Conservation (phyloP, 2,888 invertebrate genomes). For the Spisula solida region DNA sequence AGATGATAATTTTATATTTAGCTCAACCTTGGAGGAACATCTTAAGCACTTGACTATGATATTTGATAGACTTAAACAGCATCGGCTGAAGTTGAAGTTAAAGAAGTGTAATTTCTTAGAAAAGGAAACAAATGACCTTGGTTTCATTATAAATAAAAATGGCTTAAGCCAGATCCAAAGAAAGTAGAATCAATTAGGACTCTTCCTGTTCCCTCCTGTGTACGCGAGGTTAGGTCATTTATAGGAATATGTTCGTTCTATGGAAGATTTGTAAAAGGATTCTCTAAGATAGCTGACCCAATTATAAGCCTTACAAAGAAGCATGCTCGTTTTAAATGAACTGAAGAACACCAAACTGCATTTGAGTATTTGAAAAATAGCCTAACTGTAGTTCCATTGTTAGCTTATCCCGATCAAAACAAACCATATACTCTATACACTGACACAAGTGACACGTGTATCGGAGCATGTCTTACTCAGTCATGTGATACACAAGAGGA, state of each 20-base stretch:
- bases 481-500: not conserved
- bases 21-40: constrained; percentile 26
- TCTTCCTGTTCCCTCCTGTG: constrained; percentile 35
- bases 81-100: constrained; percentile 28
- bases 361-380: constrained; percentile 62
- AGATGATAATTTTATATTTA: constrained; percentile 43
- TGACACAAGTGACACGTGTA: constrained; percentile 53
- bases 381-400: constrained; percentile 54
- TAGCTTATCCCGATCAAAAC: constrained; percentile 56
- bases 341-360: constrained; percentile 39
- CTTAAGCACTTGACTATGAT: constrained; percentile 16
- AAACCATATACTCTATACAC: constrained; percentile 56
- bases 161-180: constrained; percentile 26
- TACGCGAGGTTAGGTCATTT: constrained; percentile 63
- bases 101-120: constrained; percentile 43
- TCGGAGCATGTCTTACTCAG: constrained; percentile 48
- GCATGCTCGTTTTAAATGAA: constrained; percentile 53
- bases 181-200: constrained; percentile 39
- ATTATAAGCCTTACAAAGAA: constrained; percentile 51
- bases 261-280: constrained; percentile 62
- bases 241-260: constrained; percentile 70
- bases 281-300: constrained; percentile 48
- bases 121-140: constrained; percentile 38
- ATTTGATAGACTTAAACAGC: constrained; percentile 27
- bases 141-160: constrained; percentile 30